Percentiles rank a stretch among this genome's conserved stretches.
Conservation (phyloP, 2,888 invertebrate species). For the Amaurobius ferox region DNA sequence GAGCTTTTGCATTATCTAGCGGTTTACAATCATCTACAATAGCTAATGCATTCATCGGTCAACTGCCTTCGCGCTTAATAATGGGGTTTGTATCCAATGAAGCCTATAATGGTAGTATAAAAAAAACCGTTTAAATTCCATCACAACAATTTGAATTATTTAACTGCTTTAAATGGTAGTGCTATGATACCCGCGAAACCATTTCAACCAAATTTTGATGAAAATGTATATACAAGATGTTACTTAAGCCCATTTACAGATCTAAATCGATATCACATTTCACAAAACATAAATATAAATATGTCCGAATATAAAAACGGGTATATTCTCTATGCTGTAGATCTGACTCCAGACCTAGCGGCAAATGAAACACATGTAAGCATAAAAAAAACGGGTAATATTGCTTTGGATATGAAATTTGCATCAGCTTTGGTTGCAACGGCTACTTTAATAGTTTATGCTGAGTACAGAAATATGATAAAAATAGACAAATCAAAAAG, state of each 20-base stretch:
- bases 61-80: slow-evolving; percentile 17
- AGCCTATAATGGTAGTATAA: slow-evolving; percentile 26
- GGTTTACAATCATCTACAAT: slow-evolving; percentile 23
- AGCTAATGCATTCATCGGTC: slow-evolving; percentile 32
- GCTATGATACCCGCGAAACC: slow-evolving; percentile 30
- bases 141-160: slow-evolving; percentile 23
- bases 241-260: slow-evolving; percentile 42
- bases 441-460: slow-evolving; percentile 8
- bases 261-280: slow-evolving; percentile 38
- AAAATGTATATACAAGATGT: slow-evolving; percentile 22
- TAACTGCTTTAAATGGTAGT: not conserved
- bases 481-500: slow-evolving; percentile 43
- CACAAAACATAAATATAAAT: slow-evolving; percentile 32
- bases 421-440: not conserved
- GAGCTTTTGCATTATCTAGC: slow-evolving; percentile 1
- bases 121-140: slow-evolving; percentile 42
- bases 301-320: slow-evolving; percentile 20
- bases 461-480: slow-evolving; percentile 21
- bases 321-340: not conserved
- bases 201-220: slow-evolving; percentile 9
- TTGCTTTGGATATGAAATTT: slow-evolving; percentile 40
- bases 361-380: not conserved
- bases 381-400: slow-evolving; percentile 18
- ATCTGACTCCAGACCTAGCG: slow-evolving; percentile 30
- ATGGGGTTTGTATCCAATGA: slow-evolving; percentile 28